A percentile compares a stretch with the other conserved stretches of the same genome.
phyloP scores from a whole-genome alignment of 2,113 vertebrate species.

The Pyxicephalus adspersus region DNA sequence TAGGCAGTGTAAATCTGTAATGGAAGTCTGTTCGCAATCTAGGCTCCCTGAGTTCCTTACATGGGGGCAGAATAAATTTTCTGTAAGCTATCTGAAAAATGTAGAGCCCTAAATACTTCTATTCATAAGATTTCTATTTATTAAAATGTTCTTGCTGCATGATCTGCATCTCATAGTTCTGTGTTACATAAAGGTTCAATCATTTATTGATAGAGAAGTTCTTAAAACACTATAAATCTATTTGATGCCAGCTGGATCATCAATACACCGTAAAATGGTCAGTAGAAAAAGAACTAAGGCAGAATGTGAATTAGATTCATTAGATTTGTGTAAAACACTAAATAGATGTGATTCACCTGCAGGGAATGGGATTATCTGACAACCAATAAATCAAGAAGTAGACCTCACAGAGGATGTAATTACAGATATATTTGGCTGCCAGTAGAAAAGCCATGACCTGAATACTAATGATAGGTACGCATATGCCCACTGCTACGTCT shows the following conservation, averaged over 20 bases:
- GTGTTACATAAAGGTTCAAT: too few species aligned
- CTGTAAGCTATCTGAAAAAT: too few species aligned
- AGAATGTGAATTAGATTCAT: neutral
- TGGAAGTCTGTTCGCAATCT: too few species aligned
- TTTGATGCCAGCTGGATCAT: neutral
- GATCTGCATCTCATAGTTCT: too few species aligned
- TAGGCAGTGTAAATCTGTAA: too few species aligned
- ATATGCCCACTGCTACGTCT: too few species aligned
- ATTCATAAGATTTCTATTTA: too few species aligned
- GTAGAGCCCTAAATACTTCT: too few species aligned
- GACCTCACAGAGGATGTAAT: neutral
- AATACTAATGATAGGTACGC: neutral
- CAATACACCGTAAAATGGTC: neutral
- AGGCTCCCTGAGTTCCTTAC: too few species aligned
- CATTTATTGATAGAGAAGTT: neutral
- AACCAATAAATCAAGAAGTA: slow-evolving; percentile 7
- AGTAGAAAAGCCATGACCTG: neutral
- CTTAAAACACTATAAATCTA: slow-evolving; percentile 1
- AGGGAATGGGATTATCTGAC: slow-evolving; percentile 3
- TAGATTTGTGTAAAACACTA: neutral
- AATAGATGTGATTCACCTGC: neutral
- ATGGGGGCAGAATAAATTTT: too few species aligned
- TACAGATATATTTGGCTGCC: neutral
- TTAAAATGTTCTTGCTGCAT: too few species aligned
- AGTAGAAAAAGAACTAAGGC: neutral